A percentile compares a stretch with the other conserved stretches of the same genome.
phyloP scores from a whole-genome alignment of 2,888 invertebrate species.

The Stenotaenia linearis region DNA sequence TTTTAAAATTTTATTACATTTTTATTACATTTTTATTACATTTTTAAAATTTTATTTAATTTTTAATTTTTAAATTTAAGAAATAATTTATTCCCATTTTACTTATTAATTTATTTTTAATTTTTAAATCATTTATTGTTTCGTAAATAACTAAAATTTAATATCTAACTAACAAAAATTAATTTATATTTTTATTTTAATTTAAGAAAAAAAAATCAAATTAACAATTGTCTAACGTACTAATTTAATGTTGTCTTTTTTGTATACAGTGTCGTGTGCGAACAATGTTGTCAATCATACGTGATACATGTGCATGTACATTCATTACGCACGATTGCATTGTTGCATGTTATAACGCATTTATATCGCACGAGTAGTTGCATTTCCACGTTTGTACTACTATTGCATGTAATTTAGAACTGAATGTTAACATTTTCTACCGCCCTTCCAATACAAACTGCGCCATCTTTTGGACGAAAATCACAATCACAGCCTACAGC shows the following conservation, averaged over 20 bases:
- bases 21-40: background rate
- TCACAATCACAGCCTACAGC: background rate
- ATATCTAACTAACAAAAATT: background rate
- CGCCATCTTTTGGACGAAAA: background rate
- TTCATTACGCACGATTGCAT: background rate
- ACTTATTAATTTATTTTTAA: background rate
- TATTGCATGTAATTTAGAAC: background rate
- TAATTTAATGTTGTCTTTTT: slow-evolving; percentile 5
- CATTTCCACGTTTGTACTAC: background rate
- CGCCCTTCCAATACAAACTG: background rate
- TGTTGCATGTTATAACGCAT: too few relatives aligned
- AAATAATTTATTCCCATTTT: background rate
- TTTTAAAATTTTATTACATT: too few relatives aligned
- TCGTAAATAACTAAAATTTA: too few relatives aligned
- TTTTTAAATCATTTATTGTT: too few relatives aligned
- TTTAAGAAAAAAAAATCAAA: background rate
- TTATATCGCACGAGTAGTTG: background rate
- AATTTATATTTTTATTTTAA: background rate
- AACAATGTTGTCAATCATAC: background rate
- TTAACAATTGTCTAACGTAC: background rate
- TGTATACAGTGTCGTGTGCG: background rate
- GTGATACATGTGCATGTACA: background rate
- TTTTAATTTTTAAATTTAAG: too few relatives aligned
- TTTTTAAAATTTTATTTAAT: background rate
- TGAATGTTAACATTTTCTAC: background rate